Evolutionary conservation across 2,888 invertebrate species (phyloP).

Genomic region (Caradrina kadenii): DNA sequence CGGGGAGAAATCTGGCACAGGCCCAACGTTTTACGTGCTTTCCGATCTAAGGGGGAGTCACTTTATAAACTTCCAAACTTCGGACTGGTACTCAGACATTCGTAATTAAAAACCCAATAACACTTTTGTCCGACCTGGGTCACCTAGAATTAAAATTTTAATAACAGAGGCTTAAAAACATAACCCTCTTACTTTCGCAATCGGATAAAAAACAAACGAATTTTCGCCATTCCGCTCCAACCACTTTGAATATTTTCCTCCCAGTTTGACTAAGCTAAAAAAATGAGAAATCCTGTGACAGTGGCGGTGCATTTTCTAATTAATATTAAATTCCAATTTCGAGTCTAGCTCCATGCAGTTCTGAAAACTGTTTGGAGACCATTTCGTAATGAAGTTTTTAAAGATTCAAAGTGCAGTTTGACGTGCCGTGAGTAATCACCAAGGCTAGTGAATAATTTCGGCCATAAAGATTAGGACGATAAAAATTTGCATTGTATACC

Average conservation of each 20-base stretch:
- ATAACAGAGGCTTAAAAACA: too few species aligned
- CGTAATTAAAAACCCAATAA: too few species aligned
- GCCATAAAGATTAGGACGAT: not conserved
- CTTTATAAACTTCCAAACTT: too few species aligned
- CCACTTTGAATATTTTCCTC: conserved; percentile 22
- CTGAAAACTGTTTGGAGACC: conserved; percentile 24
- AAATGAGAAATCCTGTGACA: conserved; percentile 26
- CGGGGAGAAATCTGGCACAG: too few species aligned
- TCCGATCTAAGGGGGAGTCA: too few species aligned
- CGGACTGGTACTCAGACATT: too few species aligned
- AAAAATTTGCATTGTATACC: not conserved
- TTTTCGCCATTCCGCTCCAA: not conserved
- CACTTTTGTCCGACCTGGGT: too few species aligned
- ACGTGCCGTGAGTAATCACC: conserved; percentile 9
- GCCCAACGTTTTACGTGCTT: too few species aligned
- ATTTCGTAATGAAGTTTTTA: conserved; percentile 50
- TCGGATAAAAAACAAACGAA: not conserved
- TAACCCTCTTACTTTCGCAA: too few species aligned
- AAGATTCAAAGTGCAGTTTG: conserved; percentile 38
- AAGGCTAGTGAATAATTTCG: conserved; percentile 13
- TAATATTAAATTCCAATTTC: conserved; percentile 60
- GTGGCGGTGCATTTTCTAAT: conserved; percentile 40
- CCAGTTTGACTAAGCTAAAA: conserved; percentile 22
- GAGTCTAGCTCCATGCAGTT: conserved; percentile 10
- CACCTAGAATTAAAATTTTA: too few species aligned